Evolutionary conservation across 2,797 vertebrate genomes (phyloP).

Genomic region (Clarias laeviceps): DNA sequence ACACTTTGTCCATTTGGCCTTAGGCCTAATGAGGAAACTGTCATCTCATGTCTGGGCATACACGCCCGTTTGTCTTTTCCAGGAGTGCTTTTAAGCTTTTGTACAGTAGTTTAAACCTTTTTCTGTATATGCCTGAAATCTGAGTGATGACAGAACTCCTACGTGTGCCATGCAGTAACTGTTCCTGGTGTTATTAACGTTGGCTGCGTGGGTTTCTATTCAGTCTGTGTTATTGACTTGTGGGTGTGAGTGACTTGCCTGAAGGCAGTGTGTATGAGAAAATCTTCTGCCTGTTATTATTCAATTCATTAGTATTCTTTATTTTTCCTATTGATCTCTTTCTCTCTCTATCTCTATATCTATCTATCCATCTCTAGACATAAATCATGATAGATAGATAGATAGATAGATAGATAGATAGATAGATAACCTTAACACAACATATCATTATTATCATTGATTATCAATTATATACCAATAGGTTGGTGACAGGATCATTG

Average conservation of each 20-base stretch:
- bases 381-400: background rate
- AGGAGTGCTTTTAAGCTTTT: background rate
- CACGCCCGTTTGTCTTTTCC: background rate
- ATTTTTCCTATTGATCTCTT: background rate
- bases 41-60: background rate
- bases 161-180: slow-evolving; percentile 5
- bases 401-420: background rate
- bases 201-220: slow-evolving; percentile 11
- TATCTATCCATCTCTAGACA: background rate
- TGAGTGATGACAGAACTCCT: background rate
- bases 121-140: slow-evolving; percentile 14
- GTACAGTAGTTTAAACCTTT: background rate
- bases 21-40: background rate
- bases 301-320: slow-evolving; percentile 35
- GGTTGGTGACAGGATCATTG: no score
- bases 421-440: no score
- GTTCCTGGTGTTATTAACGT: background rate
- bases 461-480: no score
- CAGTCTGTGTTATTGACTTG: slow-evolving; percentile 27
- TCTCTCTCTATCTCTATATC: slow-evolving; percentile 12
- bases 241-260: slow-evolving; percentile 20
- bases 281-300: slow-evolving; percentile 8
- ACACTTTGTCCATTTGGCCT: slow-evolving; percentile 4
- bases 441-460: no score
- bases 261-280: slow-evolving; percentile 5